Evolutionary conservation across 2,888 invertebrate genomes (phyloP).

Genomic region (Urechis unicinctus): DNA sequence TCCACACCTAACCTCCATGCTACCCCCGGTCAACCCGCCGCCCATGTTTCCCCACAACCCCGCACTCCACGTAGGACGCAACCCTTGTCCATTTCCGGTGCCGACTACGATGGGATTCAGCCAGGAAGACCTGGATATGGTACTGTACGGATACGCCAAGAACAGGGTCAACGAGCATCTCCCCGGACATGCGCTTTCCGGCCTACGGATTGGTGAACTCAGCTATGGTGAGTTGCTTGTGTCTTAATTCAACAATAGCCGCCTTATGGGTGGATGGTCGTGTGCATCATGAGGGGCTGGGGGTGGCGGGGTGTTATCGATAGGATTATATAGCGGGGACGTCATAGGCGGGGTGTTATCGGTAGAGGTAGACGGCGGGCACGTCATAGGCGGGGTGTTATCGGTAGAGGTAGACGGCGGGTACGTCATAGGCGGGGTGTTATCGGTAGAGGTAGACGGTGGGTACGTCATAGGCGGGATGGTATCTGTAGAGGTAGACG

Average conservation of each 20-base stretch:
- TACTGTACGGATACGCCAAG: constrained; percentile 41
- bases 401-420: too few relatives aligned
- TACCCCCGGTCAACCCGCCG: constrained; percentile 1
- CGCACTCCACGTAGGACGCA: neutral
- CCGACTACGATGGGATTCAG: constrained; percentile 9
- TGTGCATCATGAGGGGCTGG: too few relatives aligned
- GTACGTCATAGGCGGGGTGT: too few relatives aligned
- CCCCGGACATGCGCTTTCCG: constrained; percentile 41
- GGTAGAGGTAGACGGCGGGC: too few relatives aligned
- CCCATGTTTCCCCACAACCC: neutral
- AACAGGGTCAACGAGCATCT: constrained; percentile 23
- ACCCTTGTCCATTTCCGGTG: constrained; percentile 1
- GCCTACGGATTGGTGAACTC: constrained; percentile 36
- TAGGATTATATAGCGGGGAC: too few relatives aligned
- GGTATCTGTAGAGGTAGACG: too few relatives aligned
- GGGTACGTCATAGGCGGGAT: too few relatives aligned
- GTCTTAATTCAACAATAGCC: neutral
- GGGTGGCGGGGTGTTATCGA: too few relatives aligned
- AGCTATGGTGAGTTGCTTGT: constrained; percentile 33
- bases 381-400: too few relatives aligned
- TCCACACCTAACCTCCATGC: neutral
- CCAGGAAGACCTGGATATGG: constrained; percentile 42
- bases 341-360: too few relatives aligned
- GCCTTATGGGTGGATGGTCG: too few relatives aligned
- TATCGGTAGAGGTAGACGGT: too few relatives aligned